A percentile compares a stretch with the other conserved stretches of the same genome.
Evolutionary conservation across 2,113 vertebrate species (phyloP).

Genomic region (Tachycineta bicolor): DNA sequence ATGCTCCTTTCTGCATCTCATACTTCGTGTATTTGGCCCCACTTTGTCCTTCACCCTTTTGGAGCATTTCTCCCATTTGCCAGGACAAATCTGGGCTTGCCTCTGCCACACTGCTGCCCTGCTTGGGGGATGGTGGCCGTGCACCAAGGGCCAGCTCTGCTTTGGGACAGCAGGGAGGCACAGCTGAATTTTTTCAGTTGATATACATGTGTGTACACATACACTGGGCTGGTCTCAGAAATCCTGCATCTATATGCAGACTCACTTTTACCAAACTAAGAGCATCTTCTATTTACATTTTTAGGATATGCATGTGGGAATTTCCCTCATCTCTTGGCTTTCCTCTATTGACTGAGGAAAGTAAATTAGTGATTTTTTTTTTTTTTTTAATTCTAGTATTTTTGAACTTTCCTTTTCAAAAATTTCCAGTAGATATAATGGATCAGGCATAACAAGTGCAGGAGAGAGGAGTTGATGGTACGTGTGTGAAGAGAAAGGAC

Average conservation of each 20-base stretch:
- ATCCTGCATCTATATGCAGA: not conserved
- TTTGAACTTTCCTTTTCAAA: constrained; percentile 31
- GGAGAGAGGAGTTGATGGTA: not conserved
- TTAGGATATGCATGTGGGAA: rapidly evolving
- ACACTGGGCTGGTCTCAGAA: not conserved
- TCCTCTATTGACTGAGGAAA: not conserved
- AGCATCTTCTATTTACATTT: not conserved
- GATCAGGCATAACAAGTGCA: constrained; percentile 19
- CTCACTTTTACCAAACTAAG: not conserved
- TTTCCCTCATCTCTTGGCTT: not conserved
- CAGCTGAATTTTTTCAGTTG: not conserved
- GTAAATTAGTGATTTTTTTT: not conserved
- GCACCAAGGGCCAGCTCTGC: not conserved
- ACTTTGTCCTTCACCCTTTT: not conserved
- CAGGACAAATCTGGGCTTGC: not conserved
- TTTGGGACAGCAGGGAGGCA: not conserved
- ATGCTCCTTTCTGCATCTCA: rapidly evolving
- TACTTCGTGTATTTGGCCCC: not conserved
- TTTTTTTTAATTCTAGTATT: not conserved
- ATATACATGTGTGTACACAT: rapidly evolving
- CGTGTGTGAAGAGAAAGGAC: not conserved
- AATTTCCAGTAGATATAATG: constrained; percentile 1
- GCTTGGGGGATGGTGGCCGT: rapidly evolving
- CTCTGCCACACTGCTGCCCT: rapidly evolving
- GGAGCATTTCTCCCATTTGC: not conserved